Base-by-base conservation (phyloP, 30 jellyfish, hydroid and myxozoan species). In the Haliclystus octoradiatus region DNA sequence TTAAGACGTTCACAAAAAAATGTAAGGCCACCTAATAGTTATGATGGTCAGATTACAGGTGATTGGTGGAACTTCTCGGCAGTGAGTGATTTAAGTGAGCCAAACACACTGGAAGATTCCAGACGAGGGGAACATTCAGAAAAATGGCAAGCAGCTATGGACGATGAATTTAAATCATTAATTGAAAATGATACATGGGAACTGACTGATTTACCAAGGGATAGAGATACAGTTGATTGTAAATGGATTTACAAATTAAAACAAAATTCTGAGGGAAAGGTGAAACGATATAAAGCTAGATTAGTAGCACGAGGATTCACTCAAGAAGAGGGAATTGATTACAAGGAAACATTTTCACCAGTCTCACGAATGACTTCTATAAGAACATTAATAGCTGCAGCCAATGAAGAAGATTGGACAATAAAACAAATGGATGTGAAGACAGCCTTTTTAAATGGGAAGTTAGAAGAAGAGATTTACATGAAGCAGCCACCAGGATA, bases 401-500 rank as follows among this genome's bases (percentile, higher is more conserved):
- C 88, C 62, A 73, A 75, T 52, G 52, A 26, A 51, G 26, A 27
- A 32, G 88, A 65, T 51, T 68, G 68, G 52, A 73, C 65, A 49
- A 63, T 75, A 3, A 78, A 75, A 47, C 79, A 75, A 66, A 76
- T 52, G 81, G 89, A n/a, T n/a, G n/a, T n/a, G n/a, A n/a, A n/a
- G n/a, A n/a, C n/a, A n/a, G n/a, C n/a, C n/a, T n/a, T n/a, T n/a
- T n/a, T n/a, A n/a, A n/a, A n/a, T n/a, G n/a, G n/a, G n/a, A n/a
- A n/a, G n/a, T n/a, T n/a, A n/a, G 79, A 68, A n/a, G 69, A 62
- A 65, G 80, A 76, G 26, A 52, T 76, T 50, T 76, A 50, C 71
- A 76, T 76, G 75, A 53, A 51, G 69, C 89, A 76, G 35, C 89
- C 89, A 28, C 64, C 32, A 49, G 89, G 89, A 7, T 76, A 29